phyloP scores from a whole-genome alignment of 1,140 invertebrate genomes.

The Platorchestia sp. region DNA sequence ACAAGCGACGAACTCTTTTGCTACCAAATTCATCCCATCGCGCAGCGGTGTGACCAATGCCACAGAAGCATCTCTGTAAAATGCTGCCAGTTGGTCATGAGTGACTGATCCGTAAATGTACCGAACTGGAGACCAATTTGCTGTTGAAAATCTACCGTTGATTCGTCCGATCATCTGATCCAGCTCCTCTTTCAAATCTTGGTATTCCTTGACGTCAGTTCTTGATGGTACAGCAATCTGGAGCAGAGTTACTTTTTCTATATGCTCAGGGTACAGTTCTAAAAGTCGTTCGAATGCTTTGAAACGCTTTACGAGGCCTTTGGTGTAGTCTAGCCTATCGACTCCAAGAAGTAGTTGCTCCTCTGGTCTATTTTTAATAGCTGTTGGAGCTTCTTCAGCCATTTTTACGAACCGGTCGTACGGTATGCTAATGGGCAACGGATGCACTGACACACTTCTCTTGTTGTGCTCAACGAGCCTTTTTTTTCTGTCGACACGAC shows the following conservation, averaged over 20 bases:
- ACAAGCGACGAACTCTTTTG: slow-evolving; percentile 93
- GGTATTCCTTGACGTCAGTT: slow-evolving; percentile 91
- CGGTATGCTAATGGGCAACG: slow-evolving; percentile 87
- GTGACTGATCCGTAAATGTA: slow-evolving; percentile 89
- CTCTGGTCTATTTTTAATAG: slow-evolving; percentile 73
- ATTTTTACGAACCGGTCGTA: slow-evolving; percentile 88
- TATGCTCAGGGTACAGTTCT: slow-evolving; percentile 89
- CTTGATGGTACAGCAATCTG: slow-evolving; percentile 88
- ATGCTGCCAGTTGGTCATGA: slow-evolving; percentile 86
- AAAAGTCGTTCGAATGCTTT: slow-evolving; percentile 87
- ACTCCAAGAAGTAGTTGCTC: slow-evolving; percentile 89
- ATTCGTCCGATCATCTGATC: slow-evolving; percentile 84
- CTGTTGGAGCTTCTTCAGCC: slow-evolving; percentile 81
- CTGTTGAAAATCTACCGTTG: slow-evolving; percentile 73
- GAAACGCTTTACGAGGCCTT: slow-evolving; percentile 87
- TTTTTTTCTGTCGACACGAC: slow-evolving; percentile 88
- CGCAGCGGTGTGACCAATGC: slow-evolving; percentile 87
- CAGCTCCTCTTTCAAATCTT: slow-evolving; percentile 91
- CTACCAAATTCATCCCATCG: slow-evolving; percentile 94
- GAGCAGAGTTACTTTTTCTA: slow-evolving; percentile 78
- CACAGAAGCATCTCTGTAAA: slow-evolving; percentile 84
- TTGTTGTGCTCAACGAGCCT: slow-evolving; percentile 89
- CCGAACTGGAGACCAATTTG: slow-evolving; percentile 91
- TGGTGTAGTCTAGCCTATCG: slow-evolving; percentile 91
- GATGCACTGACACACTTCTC: slow-evolving; percentile 84